Evolutionary conservation across 2,113 vertebrate species (phyloP), one percentile per base, ranked within the genome.

Genomic region (Trochalopteron elliotii): DNA sequence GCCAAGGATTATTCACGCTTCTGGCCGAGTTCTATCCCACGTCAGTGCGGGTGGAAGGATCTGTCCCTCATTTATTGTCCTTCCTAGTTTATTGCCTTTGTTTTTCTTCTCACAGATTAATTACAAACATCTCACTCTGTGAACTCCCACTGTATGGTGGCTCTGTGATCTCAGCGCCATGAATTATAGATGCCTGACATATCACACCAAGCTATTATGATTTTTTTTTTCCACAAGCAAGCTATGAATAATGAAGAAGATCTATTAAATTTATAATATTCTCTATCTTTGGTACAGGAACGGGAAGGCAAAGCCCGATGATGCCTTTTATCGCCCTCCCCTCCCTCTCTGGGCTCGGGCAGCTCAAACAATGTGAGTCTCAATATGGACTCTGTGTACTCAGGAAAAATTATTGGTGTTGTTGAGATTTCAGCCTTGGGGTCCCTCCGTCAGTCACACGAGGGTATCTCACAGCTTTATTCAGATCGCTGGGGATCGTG

Each of bases 181-280:
- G 95, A 96, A 96, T 97, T 97, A 97, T 97, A 96, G 86, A 97
- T 96, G 94, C 90, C 89, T 95, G 94, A 97, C 96, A 94, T 97
- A 98, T 94, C 96, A 97, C 96, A 97, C 97, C 92, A 80, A 98
- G 96, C 98, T 97, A 98, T 98, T 97, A 97, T 95, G 96, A 93
- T 97, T 87, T 93, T 98, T 87, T 90, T 87, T 91, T 96, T 91
- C 88, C 96, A 94, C 94, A 95, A 97, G 95, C 95, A 96, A 97
- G 94, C 93, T 93, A 97, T 94, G 97, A 96, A 96, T 94, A 95
- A 95, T 96, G 90, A 84, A 94, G 71, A 80, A 83, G 90, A 55
- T 39, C 70, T 88, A 92, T 92, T 94, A 96, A 90, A 96, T 95
- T 94, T 92, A 90, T 93, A 97, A 97, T 94, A 95, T 53, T 83